These are phyloP conservation scores for Oreohelix idahoensis DNA, from an alignment of 1,140 invertebrate species.

Conservation along the genomic window DNA sequence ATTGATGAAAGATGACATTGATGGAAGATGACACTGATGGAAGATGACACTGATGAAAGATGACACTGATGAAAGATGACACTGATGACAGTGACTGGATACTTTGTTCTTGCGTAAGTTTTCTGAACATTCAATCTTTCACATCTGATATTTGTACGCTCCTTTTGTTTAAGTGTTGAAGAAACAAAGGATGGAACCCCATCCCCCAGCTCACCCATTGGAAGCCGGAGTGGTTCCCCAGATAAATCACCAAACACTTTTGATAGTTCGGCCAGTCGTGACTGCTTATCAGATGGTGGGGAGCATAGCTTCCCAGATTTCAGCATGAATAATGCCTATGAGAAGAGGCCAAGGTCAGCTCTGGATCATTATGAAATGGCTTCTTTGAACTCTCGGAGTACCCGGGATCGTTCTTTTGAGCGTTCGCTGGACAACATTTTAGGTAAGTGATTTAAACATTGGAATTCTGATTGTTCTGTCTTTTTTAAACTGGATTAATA, in stretches of 20 bases:
- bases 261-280: not conserved
- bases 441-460: not conserved
- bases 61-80: no score
- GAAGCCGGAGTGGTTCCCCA: slow-evolving; percentile 22
- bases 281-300: slow-evolving; percentile 6
- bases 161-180: not conserved
- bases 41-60: no score
- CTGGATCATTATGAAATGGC: slow-evolving; percentile 15
- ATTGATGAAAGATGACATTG: no score
- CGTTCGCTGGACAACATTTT: slow-evolving; percentile 32
- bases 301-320: not conserved
- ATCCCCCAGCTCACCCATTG: not conserved
- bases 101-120: no score
- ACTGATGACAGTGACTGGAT: no score
- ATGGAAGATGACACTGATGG: no score
- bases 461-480: no score
- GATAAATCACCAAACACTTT: slow-evolving; percentile 16
- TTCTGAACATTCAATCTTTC: no score
- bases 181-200: slow-evolving; percentile 7
- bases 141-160: not conserved
- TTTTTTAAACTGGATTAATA: no score
- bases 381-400: not conserved
- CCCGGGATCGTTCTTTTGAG: slow-evolving; percentile 23
- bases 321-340: not conserved
- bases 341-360: slow-evolving; percentile 24